Conservation (phyloP, 2,888 invertebrate genomes). For the Orthosia gracilis region DNA sequence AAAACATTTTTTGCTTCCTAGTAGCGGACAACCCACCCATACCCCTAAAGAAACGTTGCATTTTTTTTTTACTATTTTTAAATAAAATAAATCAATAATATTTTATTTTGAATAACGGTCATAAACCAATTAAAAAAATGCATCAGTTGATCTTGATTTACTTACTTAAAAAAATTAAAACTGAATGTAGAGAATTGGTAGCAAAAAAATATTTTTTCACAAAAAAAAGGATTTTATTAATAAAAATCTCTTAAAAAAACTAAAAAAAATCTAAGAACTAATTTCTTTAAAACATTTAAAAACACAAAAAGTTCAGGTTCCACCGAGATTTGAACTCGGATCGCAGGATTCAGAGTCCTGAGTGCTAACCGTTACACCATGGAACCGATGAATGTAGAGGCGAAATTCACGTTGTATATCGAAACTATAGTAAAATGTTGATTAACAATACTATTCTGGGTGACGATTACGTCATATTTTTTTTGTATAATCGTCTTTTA, state of each 20-base stretch:
- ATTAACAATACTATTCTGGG: fast-evolving
- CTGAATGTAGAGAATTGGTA: background rate
- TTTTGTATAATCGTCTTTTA: background rate
- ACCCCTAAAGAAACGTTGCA: too few relatives aligned
- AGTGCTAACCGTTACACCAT: slow-evolving; percentile 95
- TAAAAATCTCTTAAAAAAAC: slow-evolving; percentile 3
- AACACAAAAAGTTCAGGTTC: slow-evolving; percentile 89
- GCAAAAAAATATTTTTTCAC: background rate
- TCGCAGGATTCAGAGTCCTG: slow-evolving; percentile 96
- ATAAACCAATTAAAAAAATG: slow-evolving; percentile 2
- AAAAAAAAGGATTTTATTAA: background rate
- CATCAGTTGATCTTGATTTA: background rate
- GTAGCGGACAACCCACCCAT: background rate
- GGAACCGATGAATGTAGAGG: slow-evolving; percentile 73
- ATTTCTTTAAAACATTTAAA: slow-evolving; percentile 1
- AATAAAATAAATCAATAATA: background rate
- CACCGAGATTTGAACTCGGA: slow-evolving; percentile 96
- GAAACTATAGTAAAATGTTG: background rate
- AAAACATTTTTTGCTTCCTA: slow-evolving; percentile 11
- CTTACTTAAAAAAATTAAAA: background rate
- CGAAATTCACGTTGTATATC: slow-evolving; percentile 66
- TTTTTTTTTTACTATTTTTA: too few relatives aligned
- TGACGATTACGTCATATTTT: background rate
- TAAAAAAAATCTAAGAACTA: background rate
- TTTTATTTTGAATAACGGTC: background rate